Conservation (phyloP, 1,140 invertebrate species). For the Drosophila mauritiana region DNA sequence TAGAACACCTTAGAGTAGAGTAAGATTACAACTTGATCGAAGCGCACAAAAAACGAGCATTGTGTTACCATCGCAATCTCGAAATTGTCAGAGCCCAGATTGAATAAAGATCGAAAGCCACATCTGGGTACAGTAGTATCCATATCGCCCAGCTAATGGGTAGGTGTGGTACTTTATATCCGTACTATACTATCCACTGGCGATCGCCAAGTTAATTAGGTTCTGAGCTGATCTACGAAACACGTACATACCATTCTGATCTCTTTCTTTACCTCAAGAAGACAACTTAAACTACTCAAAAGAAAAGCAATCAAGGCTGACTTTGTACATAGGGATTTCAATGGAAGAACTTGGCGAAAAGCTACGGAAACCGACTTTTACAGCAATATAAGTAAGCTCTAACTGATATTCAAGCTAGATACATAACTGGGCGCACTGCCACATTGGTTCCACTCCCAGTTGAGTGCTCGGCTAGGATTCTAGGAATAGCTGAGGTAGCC, state of each 20-base stretch:
- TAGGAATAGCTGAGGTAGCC: conserved; percentile 27
- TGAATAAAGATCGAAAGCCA: background rate
- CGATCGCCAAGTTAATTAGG: conserved; percentile 14
- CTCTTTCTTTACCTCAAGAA: conserved; percentile 74
- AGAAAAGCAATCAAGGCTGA: conserved; percentile 80
- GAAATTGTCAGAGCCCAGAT: conserved; percentile 12
- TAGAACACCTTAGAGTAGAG: conserved; percentile 23
- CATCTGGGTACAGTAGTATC: conserved; percentile 19
- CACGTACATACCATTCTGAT: conserved; percentile 46
- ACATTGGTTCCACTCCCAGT: conserved; percentile 42
- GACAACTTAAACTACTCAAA: conserved; percentile 61
- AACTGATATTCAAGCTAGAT: conserved; percentile 42
- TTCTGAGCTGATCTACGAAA: conserved; percentile 49
- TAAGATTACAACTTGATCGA: conserved; percentile 47
- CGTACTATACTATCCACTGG: conserved; percentile 13
- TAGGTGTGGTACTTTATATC: background rate
- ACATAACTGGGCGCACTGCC: conserved; percentile 64
- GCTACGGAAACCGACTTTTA: conserved; percentile 60
- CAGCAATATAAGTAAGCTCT: conserved; percentile 56
- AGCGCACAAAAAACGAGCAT: conserved; percentile 51
- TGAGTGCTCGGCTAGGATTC: conserved; percentile 37
- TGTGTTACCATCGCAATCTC: conserved; percentile 52
- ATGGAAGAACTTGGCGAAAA: conserved; percentile 52
- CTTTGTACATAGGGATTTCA: conserved; percentile 81
- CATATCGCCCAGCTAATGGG: conserved; percentile 15